These are phyloP conservation scores for Apodemus agrarius DNA, from an alignment of 2,797 vertebrate species.

Conservation along the genomic window DNA sequence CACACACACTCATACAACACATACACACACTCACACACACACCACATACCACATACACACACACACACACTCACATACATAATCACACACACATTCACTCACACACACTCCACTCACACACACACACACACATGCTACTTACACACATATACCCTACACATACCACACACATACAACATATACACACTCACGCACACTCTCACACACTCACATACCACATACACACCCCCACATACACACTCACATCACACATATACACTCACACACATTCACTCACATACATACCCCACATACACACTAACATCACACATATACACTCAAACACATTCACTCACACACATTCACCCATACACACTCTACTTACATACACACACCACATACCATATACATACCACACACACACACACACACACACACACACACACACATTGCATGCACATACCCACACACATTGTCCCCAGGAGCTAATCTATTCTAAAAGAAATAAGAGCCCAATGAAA, in stretches of 20 bases:
- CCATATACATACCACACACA: background rate
- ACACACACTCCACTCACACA: background rate
- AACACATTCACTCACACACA: background rate
- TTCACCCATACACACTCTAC: no score
- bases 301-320: background rate
- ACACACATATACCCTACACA: background rate
- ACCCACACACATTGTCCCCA: background rate
- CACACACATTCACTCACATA: no score
- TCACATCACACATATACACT: no score
- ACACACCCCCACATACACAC: background rate
- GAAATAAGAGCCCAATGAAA: background rate
- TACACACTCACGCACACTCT: no score
- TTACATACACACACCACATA: no score
- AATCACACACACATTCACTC: background rate
- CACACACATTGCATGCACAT: background rate
- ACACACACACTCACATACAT: background rate
- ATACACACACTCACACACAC: background rate
- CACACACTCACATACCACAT: no score
- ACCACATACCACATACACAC: background rate
- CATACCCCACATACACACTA: background rate
- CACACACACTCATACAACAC: no score
- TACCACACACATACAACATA: no score
- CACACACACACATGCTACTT: background rate
- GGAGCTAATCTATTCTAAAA: constrained; percentile 15
- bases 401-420: background rate